Evolutionary conservation across 2,888 invertebrate species (phyloP).

Genomic region (Stramonita haemastoma): DNA sequence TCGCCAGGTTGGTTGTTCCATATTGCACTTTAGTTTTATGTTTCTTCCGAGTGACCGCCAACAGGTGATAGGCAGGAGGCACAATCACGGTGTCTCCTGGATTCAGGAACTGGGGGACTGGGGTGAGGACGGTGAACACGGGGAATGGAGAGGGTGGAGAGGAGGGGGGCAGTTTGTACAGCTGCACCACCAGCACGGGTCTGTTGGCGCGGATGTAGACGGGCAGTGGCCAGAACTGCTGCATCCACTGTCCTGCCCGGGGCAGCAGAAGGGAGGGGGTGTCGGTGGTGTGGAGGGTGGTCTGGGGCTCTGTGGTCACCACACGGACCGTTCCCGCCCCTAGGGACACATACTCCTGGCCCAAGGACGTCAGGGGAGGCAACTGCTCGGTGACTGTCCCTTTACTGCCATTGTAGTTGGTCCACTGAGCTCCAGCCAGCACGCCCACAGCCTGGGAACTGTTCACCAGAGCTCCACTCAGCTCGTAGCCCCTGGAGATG

Average conservation of each 20-base stretch:
- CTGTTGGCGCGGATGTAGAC: slow-evolving; percentile 37
- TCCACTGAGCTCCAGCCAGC: slow-evolving; percentile 38
- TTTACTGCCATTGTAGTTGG: background rate
- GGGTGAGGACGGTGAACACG: slow-evolving; percentile 21
- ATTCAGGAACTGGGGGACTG: slow-evolving; percentile 18
- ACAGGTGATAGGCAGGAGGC: background rate
- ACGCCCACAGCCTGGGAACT: slow-evolving; percentile 32
- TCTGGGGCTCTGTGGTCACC: slow-evolving; percentile 30
- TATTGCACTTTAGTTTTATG: background rate
- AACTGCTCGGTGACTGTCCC: slow-evolving; percentile 42
- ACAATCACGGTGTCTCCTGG: background rate
- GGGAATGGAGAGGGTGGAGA: background rate
- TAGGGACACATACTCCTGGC: slow-evolving; percentile 30
- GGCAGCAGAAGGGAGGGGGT: background rate
- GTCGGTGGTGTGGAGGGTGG: slow-evolving; percentile 35
- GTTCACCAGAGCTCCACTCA: slow-evolving; percentile 13
- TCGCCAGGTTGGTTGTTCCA: background rate
- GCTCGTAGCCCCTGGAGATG: slow-evolving; percentile 6
- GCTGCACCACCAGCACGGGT: slow-evolving; percentile 36
- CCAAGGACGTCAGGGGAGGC: slow-evolving; percentile 30
- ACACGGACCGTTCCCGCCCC: background rate
- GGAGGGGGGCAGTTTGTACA: background rate
- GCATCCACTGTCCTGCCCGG: background rate
- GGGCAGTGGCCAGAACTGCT: background rate
- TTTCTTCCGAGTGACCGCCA: slow-evolving; percentile 11